Conservation (phyloP, 2,888 invertebrate genomes). For the Rhabditoides inermis region DNA sequence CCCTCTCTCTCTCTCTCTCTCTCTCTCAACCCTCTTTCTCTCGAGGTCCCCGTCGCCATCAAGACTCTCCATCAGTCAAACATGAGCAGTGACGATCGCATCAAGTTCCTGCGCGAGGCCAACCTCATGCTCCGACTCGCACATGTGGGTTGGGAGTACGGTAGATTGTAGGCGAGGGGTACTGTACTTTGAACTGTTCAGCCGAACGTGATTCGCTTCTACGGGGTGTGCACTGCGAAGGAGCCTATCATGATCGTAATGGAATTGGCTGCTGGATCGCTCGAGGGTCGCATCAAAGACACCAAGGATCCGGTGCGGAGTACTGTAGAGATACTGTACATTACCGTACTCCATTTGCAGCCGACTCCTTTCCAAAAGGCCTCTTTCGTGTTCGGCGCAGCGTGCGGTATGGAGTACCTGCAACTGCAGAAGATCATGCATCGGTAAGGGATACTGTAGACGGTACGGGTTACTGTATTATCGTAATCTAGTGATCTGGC, state of each 20-base stretch:
- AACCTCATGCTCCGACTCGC: constrained; percentile 94
- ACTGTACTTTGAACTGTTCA: constrained; percentile 5
- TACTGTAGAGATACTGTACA: not conserved
- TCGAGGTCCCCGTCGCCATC: constrained; percentile 20
- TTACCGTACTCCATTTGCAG: not conserved
- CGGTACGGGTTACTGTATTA: not conserved
- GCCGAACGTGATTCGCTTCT: constrained; percentile 77
- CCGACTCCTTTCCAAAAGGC: constrained; percentile 13
- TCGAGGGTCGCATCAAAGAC: constrained; percentile 1
- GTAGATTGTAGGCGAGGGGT: not conserved
- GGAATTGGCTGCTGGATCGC: constrained; percentile 17
- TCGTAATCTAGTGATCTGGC: constrained; percentile 2
- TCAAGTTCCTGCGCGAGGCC: constrained; percentile 91
- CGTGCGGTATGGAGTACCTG: constrained; percentile 23
- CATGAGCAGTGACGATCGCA: constrained; percentile 85
- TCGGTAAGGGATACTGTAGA: not conserved
- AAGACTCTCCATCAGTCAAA: constrained; percentile 65
- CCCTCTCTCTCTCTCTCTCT: too few species aligned
- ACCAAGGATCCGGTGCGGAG: not conserved
- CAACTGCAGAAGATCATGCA: constrained; percentile 21
- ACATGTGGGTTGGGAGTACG: constrained; percentile 62
- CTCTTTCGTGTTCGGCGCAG: constrained; percentile 19
- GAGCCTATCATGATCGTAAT: constrained; percentile 31
- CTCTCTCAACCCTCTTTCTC: too few species aligned
- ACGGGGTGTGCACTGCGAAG: constrained; percentile 65